Evolutionary conservation across 1,140 invertebrate genomes (phyloP), one percentile per base, ranked within the genome.

Genomic region (Papilio helenus): DNA sequence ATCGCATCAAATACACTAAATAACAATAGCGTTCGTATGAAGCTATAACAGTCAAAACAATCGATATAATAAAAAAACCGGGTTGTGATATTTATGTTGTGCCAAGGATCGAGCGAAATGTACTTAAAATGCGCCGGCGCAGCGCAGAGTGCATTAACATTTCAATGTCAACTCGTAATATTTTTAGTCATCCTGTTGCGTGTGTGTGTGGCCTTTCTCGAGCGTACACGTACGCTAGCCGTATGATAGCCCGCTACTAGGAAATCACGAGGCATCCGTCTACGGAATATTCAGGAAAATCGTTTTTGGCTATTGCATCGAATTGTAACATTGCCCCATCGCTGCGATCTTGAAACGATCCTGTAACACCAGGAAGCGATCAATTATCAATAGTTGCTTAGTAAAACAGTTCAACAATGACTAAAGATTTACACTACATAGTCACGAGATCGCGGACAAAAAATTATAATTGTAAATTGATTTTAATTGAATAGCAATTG

Each of bases 81-180:
- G 85, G 76, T 82, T 82, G 82, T 80, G 81, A 86, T 88, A 88
- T 87, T 88, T 90, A 86, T 84, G 83, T 82, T 77, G 68, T 80
- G 73, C 77, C 76, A 79, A 81, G 79, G 51, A 85, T 86, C 81
- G 83, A 84, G 83, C 82, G 84, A 88, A 89, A 89, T 88, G 88
- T 87, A 79, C 88, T 88, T 89, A 88, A 91, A 91, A 89, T 88
- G 88, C 88, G 86, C 83, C 86, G 84, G 82, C 85, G 87, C 81
- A 83, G 81, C 79, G 83, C 72, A 84, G 92, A 88, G 93, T 94
- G 93, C 93, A 93, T 92, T 93, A 93, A 94, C 93, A 92, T 91
- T 92, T 93, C 93, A 94, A 93, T 94, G 93, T 94, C 93, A 93
- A 90, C 90, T 85, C 88, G 90, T 86, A 92, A 92, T 93, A 94